Conservation (phyloP, 1,140 invertebrate genomes). For the Euwallacea fornicatus region DNA sequence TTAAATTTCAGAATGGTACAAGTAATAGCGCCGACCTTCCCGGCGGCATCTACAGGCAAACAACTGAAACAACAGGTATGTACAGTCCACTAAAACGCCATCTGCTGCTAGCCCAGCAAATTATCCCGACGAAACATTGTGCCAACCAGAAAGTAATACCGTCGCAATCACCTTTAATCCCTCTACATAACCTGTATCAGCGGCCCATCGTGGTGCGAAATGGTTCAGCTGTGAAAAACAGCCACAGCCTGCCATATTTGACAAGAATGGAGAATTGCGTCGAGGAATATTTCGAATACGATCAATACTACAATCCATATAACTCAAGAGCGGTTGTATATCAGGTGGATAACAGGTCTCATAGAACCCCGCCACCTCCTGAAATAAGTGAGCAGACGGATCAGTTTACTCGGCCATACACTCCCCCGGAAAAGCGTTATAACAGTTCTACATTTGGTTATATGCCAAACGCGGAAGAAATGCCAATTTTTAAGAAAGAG, state of each 20-base stretch:
- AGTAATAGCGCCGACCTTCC: conserved; percentile 39
- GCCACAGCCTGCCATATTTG: conserved; percentile 47
- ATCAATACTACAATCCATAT: conserved; percentile 23
- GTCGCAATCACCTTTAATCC: conserved; percentile 38
- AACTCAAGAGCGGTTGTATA: conserved; percentile 17
- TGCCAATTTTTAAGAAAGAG: too few species aligned
- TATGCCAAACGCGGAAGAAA: too few species aligned
- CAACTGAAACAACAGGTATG: conserved; percentile 49
- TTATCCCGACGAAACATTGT: conserved; percentile 49
- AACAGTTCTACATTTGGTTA: conserved; percentile 46
- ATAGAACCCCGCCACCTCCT: conserved; percentile 16
- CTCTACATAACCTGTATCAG: conserved; percentile 38
- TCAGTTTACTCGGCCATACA: conserved; percentile 43
- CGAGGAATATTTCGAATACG: conserved; percentile 8
- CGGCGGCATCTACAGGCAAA: conserved; percentile 51
- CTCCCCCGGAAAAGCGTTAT: conserved; percentile 51
- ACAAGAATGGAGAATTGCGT: conserved; percentile 33
- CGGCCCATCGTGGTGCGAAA: conserved; percentile 9
- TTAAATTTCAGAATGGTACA: conserved; percentile 36
- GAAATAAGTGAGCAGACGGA: neutral
- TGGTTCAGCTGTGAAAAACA: conserved; percentile 42
- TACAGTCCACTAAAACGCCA: conserved; percentile 49
- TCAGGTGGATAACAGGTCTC: neutral
- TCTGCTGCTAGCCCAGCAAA: conserved; percentile 44
- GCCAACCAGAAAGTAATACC: conserved; percentile 47